phyloP scores from a whole-genome alignment of 2,797 vertebrate genomes.

The Melanotaenia parkinsoni region DNA sequence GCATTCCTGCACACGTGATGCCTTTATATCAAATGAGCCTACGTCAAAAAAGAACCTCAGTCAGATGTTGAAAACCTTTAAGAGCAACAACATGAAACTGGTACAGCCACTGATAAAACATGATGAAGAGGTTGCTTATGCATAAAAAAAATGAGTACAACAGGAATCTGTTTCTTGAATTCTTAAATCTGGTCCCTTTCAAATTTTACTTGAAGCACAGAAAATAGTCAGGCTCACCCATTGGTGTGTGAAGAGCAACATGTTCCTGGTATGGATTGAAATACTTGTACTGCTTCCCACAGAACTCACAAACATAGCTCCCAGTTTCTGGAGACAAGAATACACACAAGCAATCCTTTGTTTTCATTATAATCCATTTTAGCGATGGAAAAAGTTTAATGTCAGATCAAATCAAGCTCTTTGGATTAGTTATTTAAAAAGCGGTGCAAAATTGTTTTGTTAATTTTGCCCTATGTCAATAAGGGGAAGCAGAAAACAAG shows the following conservation, averaged over 20 bases:
- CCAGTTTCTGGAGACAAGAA: conserved; percentile 89
- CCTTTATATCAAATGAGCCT: conserved; percentile 80
- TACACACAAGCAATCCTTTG: conserved; percentile 41
- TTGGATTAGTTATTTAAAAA: conserved; percentile 29
- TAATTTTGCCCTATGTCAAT: conserved; percentile 27
- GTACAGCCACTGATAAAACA: neutral
- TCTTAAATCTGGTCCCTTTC: neutral
- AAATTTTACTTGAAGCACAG: neutral
- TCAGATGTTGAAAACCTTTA: conserved; percentile 19
- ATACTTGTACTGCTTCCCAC: conserved; percentile 99
- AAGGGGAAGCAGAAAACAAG: conserved; percentile 41
- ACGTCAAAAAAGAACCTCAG: conserved; percentile 28
- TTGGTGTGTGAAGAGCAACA: conserved; percentile 94
- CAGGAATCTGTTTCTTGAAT: neutral
- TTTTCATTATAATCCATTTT: conserved; percentile 10
- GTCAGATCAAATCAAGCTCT: conserved; percentile 25
- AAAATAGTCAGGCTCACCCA: conserved; percentile 86
- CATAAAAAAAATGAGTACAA: neutral
- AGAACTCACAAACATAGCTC: conserved; percentile 97
- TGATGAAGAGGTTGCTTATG: neutral
- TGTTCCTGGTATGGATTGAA: conserved; percentile 99
- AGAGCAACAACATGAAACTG: neutral
- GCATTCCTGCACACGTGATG: conserved; percentile 73
- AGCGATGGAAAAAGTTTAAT: conserved; percentile 17
- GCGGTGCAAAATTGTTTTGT: conserved; percentile 11